Percentiles rank a stretch among this genome's conserved stretches.
Evolutionary conservation across 2,113 vertebrate species (phyloP).

Genomic region (Lophura nycthemera): DNA sequence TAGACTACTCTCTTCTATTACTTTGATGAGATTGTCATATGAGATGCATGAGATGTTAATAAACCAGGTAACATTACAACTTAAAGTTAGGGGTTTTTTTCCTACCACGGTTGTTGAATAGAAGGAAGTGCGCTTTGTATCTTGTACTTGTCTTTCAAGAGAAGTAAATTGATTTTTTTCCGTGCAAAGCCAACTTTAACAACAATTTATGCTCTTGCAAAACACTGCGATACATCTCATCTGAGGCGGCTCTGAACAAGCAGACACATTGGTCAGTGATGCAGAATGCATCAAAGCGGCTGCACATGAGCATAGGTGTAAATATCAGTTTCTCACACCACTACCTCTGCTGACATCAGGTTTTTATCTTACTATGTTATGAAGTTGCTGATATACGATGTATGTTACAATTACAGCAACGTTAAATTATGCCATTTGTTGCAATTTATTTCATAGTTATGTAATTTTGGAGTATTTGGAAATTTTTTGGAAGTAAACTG

Average conservation of each 20-base stretch:
- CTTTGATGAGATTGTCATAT: not conserved
- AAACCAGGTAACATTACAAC: not conserved
- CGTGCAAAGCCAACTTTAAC: not conserved
- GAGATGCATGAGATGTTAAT: constrained; percentile 15
- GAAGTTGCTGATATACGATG: constrained; percentile 6
- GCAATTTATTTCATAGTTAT: not conserved
- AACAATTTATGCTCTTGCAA: constrained; percentile 4
- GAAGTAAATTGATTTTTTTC: not conserved
- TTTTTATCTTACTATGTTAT: not conserved
- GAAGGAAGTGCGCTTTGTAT: constrained; percentile 20
- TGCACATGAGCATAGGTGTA: not conserved
- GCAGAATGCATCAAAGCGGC: constrained; percentile 39
- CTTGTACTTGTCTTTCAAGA: constrained; percentile 10
- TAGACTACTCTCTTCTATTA: constrained; percentile 20
- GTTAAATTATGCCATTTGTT: not conserved
- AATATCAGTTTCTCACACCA: not conserved
- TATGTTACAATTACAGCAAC: not conserved
- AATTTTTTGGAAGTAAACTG: not conserved
- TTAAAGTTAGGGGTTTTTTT: not conserved
- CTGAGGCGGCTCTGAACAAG: constrained; percentile 3
- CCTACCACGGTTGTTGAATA: not conserved
- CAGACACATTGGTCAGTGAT: not conserved
- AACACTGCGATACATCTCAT: not conserved
- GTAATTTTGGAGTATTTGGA: not conserved
- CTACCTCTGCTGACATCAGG: not conserved